A percentile compares a stretch with the other conserved stretches of the same genome.
These are phyloP conservation scores for Leucozona laternaria DNA, from an alignment of 2,888 invertebrate genomes.

Conservation along the genomic window DNA sequence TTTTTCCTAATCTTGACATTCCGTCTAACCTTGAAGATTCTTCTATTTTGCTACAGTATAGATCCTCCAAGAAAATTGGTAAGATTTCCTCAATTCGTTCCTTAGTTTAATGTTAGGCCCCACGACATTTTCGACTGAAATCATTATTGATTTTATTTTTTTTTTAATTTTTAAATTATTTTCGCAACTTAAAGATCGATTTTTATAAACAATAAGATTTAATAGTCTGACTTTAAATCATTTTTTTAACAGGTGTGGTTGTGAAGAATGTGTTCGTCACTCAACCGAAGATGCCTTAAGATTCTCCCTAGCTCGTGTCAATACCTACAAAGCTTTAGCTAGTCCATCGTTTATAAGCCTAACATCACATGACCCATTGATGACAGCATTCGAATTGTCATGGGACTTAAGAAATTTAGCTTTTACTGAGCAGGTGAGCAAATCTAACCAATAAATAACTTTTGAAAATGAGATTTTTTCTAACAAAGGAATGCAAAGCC, in stretches of 20 bases:
- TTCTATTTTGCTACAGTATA: too few relatives aligned
- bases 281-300: constrained; percentile 90
- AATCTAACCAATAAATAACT: too few relatives aligned
- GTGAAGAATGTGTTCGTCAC: constrained; percentile 92
- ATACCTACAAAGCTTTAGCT: constrained; percentile 95
- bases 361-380: constrained; percentile 95
- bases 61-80: too few relatives aligned
- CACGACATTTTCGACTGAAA: too few relatives aligned
- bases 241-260: constrained; percentile 88
- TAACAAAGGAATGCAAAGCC: constrained; percentile 90
- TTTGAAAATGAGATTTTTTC: neutral
- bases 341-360: constrained; percentile 97
- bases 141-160: too few relatives aligned
- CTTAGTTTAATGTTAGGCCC: too few relatives aligned
- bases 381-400: constrained; percentile 97
- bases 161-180: too few relatives aligned
- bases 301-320: constrained; percentile 94
- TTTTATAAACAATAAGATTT: too few relatives aligned
- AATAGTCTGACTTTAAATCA: neutral
- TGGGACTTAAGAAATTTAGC: constrained; percentile 96
- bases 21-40: too few relatives aligned
- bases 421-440: constrained; percentile 93
- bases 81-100: too few relatives aligned
- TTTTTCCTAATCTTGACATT: too few relatives aligned
- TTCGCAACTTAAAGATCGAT: too few relatives aligned